These are phyloP conservation scores for Apteryx owenii DNA, from an alignment of 2,113 vertebrate species.

Conservation along the genomic window DNA sequence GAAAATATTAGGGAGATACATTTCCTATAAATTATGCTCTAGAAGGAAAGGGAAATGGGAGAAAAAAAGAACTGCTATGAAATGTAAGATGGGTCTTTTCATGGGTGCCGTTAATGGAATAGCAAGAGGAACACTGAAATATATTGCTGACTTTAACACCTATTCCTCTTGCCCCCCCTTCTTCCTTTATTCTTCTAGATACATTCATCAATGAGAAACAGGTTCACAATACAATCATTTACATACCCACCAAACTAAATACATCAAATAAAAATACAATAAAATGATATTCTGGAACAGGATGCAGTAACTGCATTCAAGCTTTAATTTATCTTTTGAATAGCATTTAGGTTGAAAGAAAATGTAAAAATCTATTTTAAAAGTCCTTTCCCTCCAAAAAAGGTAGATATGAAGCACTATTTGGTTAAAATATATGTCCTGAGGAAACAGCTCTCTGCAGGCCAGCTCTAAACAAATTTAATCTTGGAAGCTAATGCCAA, in stretches of 20 bases:
- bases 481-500: neutral
- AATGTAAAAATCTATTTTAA: neutral
- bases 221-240: slow-evolving; percentile 20
- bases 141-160: slow-evolving; percentile 32
- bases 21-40: slow-evolving; percentile 8
- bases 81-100: slow-evolving; percentile 37
- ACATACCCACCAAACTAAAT: neutral
- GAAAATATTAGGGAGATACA: slow-evolving; percentile 31
- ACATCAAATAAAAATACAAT: slow-evolving; percentile 23
- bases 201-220: slow-evolving; percentile 33
- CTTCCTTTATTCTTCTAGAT: slow-evolving; percentile 28
- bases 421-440: neutral
- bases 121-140: slow-evolving; percentile 27
- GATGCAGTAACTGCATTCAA: slow-evolving; percentile 8
- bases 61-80: slow-evolving; percentile 10
- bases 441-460: neutral
- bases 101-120: neutral
- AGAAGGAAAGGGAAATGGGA: slow-evolving; percentile 8
- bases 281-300: neutral
- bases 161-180: neutral
- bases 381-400: neutral
- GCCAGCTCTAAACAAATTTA: neutral
- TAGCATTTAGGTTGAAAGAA: neutral
- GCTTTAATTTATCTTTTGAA: slow-evolving; percentile 7
- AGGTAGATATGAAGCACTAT: neutral